Evolutionary conservation across 2,888 invertebrate species (phyloP).

Genomic region (Polydrusus pterygomalis): DNA sequence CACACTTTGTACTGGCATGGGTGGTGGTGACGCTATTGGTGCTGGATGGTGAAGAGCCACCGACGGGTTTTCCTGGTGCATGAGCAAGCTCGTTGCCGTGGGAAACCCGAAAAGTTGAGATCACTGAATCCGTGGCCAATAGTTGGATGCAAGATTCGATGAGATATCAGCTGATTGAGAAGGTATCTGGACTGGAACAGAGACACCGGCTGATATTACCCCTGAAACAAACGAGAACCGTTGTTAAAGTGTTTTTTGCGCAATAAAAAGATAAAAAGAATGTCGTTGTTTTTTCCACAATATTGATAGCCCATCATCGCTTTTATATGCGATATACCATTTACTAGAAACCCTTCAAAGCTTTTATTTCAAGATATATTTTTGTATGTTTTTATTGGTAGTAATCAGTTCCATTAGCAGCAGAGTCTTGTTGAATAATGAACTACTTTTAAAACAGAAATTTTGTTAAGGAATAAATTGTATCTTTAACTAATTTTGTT

Average conservation of each 20-base stretch:
- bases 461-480: too few relatives aligned
- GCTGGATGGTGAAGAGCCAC: slow-evolving; percentile 41
- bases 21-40: slow-evolving; percentile 46
- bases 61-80: slow-evolving; percentile 79
- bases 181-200: slow-evolving; percentile 94
- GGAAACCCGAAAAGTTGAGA: slow-evolving; percentile 93
- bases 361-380: too few relatives aligned
- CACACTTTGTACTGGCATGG: slow-evolving; percentile 42
- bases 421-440: too few relatives aligned
- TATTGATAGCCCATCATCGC: too few relatives aligned
- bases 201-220: slow-evolving; percentile 94
- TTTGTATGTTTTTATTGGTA: too few relatives aligned
- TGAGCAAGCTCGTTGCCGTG: slow-evolving; percentile 82
- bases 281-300: too few relatives aligned
- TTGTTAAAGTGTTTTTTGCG: background rate
- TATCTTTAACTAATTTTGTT: too few relatives aligned
- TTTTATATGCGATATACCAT: too few relatives aligned
- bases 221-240: slow-evolving; percentile 76
- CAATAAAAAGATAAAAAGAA: too few relatives aligned
- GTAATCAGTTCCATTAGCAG: too few relatives aligned
- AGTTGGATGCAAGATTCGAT: slow-evolving; percentile 81
- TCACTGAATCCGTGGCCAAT: slow-evolving; percentile 96
- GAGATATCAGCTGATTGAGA: slow-evolving; percentile 85
- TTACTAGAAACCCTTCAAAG: too few relatives aligned
- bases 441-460: too few relatives aligned